These are phyloP conservation scores for Empidonax alnorum DNA, from an alignment of 2,113 vertebrate genomes.

Conservation along the genomic window DNA sequence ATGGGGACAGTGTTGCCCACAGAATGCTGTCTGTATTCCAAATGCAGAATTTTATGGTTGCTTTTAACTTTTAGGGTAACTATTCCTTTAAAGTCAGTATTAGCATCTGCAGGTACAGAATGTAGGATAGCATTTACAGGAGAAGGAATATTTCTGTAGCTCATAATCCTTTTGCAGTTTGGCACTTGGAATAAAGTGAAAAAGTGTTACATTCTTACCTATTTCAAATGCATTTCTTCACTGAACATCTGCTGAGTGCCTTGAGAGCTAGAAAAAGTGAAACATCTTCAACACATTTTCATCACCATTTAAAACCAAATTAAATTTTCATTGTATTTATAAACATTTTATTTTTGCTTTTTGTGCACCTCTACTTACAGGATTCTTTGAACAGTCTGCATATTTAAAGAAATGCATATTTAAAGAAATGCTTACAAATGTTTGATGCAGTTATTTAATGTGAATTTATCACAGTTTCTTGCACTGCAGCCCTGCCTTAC, in stretches of 20 bases:
- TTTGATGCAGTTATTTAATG: not conserved
- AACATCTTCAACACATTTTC: not conserved
- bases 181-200: not conserved
- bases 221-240: not conserved
- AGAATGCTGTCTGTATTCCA: not conserved
- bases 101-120: not conserved
- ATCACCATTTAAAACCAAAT: constrained; percentile 1
- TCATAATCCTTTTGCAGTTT: not conserved
- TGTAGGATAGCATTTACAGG: not conserved
- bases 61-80: not conserved
- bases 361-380: not conserved
- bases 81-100: not conserved
- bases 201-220: not conserved
- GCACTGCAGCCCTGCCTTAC: not conserved
- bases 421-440: not conserved
- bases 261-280: not conserved
- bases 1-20: not conserved
- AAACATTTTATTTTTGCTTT: not conserved
- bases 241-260: not conserved
- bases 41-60: not conserved
- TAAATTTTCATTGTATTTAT: not conserved
- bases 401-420: not conserved
- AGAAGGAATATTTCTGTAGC: not conserved
- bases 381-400: not conserved
- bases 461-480: not conserved